Evolutionary conservation across 2,888 invertebrate genomes (phyloP), one percentile per base, ranked within the genome.

Genomic region (Patella ulyssiponensis): DNA sequence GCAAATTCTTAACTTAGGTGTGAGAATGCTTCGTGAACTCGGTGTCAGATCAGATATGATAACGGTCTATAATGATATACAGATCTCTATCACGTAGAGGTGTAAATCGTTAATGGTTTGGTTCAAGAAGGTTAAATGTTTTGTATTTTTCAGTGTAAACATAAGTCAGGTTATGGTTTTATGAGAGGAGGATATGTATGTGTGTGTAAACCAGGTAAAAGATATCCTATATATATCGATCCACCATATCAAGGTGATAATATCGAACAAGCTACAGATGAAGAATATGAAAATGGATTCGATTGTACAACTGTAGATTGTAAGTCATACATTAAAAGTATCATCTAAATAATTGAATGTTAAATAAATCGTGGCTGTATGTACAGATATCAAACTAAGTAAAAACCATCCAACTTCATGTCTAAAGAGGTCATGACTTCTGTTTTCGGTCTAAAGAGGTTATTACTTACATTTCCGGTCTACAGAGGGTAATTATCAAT

Each of bases 121-220:
- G 58, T 27, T 23, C 17, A 12, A 11, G 51, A 27, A 74, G 27
- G 17, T 44, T n/a, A 33, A 56, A 5, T 71, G 73, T 14, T 78
- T 52, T 56, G 9, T 44, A 51, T 73, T 79, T 84, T 84, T 71
- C 87, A 96, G 95, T 98, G 98, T 91, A 98, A 98, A 92, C 98
- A 98, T 0, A 92, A 98, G 69, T 95, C 97, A 89, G 98, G 98
- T 7, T 98, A 97, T 95, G 98, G 98, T 58, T 97, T 96, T 91
- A 94, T 97, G 76, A 94, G 98, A 88, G 98, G 98, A 71, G 98
- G 97, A 11, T 98, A 91, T 81, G 82, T 86, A 53, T 91, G 91
- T 82, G 85, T 87, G 75, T 98, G 98, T 92, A 94, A 94, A 87
- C 97, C 98, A 0, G 96, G 97, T 0, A 95, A 93, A 91, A 94